Evolutionary conservation across 2,797 vertebrate species (phyloP).

Genomic region (Ambastaia sidthimunki): DNA sequence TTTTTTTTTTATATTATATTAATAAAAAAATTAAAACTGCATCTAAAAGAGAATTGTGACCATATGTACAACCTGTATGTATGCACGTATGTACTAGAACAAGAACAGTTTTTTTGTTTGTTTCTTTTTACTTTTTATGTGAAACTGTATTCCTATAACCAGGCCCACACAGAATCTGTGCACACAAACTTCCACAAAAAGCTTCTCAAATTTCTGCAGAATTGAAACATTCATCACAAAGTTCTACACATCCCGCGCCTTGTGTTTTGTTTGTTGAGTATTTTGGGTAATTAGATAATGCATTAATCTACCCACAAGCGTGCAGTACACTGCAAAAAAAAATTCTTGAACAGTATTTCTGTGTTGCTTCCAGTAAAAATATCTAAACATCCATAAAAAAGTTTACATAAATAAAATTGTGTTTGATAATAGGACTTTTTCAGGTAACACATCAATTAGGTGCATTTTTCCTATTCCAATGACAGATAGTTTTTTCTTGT

Average conservation of each 20-base stretch:
- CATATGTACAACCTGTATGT: constrained; percentile 96
- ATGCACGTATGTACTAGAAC: constrained; percentile 66
- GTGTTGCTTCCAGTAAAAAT: constrained; percentile 17
- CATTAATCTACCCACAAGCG: constrained; percentile 13
- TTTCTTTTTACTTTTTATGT: constrained; percentile 68
- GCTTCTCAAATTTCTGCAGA: not conserved
- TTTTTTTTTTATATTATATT: constrained; percentile 88
- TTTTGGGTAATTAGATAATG: constrained; percentile 2
- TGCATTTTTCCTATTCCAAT: not conserved
- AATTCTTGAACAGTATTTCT: not conserved
- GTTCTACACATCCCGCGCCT: constrained; percentile 20
- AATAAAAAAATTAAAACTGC: constrained; percentile 79
- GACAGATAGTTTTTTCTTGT: not conserved
- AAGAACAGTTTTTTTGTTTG: constrained; percentile 68
- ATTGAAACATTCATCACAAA: constrained; percentile 1
- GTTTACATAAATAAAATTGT: too few species aligned
- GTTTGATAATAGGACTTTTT: too few species aligned
- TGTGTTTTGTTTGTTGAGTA: constrained; percentile 17
- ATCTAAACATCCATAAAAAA: not conserved
- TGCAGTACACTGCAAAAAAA: not conserved
- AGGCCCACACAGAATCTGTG: constrained; percentile 41
- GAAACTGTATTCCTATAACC: constrained; percentile 81
- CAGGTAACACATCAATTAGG: not conserved
- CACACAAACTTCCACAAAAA: not conserved
- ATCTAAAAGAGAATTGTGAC: constrained; percentile 84